Conservation (phyloP, 2,888 invertebrate species). For the Dryobota labecula region DNA sequence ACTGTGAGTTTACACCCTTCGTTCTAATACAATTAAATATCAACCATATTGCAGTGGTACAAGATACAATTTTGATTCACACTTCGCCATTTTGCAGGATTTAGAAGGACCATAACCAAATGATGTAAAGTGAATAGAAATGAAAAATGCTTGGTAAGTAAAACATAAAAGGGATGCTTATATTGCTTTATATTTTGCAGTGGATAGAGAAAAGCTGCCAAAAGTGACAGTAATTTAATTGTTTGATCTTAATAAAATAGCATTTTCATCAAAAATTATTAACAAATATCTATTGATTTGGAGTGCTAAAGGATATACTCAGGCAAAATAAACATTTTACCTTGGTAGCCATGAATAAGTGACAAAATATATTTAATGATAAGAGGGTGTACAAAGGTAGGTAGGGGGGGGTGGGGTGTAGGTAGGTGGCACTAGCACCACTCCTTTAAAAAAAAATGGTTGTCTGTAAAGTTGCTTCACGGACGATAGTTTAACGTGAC, state of each 20-base stretch:
- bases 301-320: neutral
- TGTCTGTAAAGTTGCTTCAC: no score
- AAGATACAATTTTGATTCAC: neutral
- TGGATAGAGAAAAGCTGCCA: neutral
- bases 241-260: neutral
- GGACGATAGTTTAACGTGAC: no score
- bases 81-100: neutral
- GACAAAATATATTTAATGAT: neutral
- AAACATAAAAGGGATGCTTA: slow-evolving; percentile 13
- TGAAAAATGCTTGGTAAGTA: slow-evolving; percentile 7
- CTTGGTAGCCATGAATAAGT: neutral
- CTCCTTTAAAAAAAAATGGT: no score
- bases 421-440: no score
- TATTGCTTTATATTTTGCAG: neutral
- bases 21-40: neutral
- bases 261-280: neutral
- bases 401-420: no score
- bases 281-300: neutral
- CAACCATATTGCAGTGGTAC: neutral
- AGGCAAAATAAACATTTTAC: neutral
- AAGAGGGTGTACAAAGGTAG: no score
- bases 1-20: slow-evolving; percentile 5
- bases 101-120: neutral
- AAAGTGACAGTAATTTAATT: neutral
- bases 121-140: slow-evolving; percentile 16